Evolutionary conservation across 2,113 vertebrate genomes (phyloP).

Genomic region (Theropithecus gelada): DNA sequence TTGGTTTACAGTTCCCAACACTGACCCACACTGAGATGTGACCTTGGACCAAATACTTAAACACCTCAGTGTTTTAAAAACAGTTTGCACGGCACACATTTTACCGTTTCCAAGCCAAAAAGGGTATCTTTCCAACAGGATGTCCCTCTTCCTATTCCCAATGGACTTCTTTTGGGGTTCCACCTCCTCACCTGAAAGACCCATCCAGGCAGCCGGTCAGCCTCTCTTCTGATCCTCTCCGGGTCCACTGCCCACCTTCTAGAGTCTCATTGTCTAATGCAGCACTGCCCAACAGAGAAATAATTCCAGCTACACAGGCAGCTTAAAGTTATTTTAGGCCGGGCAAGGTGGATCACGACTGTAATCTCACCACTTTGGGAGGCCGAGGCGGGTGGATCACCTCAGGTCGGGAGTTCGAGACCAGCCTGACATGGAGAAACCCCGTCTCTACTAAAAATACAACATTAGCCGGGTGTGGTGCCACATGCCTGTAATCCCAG

Average conservation of each 20-base stretch:
- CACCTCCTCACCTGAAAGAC: fast-evolving
- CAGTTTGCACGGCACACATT: not conserved
- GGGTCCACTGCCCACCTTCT: fast-evolving
- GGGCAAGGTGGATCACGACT: no score
- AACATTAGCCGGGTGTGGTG: no score
- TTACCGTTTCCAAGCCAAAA: not conserved
- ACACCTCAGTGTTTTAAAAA: not conserved
- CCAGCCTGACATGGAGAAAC: no score
- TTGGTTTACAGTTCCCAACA: not conserved
- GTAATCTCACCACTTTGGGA: no score
- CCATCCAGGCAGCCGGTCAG: not conserved
- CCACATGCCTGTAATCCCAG: no score
- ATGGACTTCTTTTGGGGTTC: not conserved
- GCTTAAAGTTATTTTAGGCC: not conserved
- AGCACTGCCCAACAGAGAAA: not conserved
- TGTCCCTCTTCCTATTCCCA: not conserved
- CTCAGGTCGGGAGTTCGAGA: no score
- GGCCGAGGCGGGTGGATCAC: no score
- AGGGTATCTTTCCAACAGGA: fast-evolving
- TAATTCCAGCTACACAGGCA: not conserved
- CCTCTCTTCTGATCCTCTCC: fast-evolving
- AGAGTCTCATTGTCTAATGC: fast-evolving
- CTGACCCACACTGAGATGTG: not conserved
- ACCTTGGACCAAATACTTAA: not conserved
- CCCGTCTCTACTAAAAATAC: no score